These are phyloP conservation scores for Ephydatia muelleri DNA, from an alignment of 37 sponge, comb jelly and placozoan species.

Conservation along the genomic window DNA sequence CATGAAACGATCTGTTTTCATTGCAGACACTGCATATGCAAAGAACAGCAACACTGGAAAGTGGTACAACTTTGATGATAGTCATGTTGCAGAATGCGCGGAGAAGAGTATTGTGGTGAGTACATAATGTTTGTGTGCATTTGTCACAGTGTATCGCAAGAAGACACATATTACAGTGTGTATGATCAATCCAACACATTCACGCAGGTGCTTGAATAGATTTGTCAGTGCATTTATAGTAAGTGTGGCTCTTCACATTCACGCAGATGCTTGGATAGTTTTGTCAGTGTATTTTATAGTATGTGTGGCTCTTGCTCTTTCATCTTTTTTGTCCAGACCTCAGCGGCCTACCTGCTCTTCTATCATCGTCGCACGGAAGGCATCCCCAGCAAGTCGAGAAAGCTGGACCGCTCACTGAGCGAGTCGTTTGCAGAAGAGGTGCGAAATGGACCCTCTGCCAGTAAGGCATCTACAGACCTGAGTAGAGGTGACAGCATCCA, in stretches of 20 bases:
- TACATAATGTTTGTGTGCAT: constrained; percentile 4
- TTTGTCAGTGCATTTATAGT: no score
- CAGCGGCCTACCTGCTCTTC: constrained; percentile 84
- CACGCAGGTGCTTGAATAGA: no score
- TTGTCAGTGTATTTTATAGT: background rate
- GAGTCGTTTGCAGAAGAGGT: constrained; percentile 63
- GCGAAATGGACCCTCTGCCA: background rate
- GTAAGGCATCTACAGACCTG: background rate
- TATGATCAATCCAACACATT: no score
- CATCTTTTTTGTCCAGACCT: constrained; percentile 52
- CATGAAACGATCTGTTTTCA: background rate
- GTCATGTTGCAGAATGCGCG: constrained; percentile 73
- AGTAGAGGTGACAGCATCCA: constrained; percentile 5
- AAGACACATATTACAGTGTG: background rate
- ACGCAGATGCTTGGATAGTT: no score
- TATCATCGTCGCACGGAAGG: constrained; percentile 57
- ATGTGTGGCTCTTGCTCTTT: background rate
- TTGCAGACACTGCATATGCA: constrained; percentile 83
- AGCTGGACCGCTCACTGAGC: constrained; percentile 55
- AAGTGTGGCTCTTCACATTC: no score
- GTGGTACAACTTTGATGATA: constrained; percentile 95
- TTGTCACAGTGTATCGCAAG: background rate
- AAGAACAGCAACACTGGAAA: constrained; percentile 76
- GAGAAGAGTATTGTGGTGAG: constrained; percentile 58
- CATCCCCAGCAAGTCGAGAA: background rate